A percentile compares a stretch with the other conserved stretches of the same genome.
Conservation (phyloP, 2,113 vertebrate species). For the Carassius auratus region DNA sequence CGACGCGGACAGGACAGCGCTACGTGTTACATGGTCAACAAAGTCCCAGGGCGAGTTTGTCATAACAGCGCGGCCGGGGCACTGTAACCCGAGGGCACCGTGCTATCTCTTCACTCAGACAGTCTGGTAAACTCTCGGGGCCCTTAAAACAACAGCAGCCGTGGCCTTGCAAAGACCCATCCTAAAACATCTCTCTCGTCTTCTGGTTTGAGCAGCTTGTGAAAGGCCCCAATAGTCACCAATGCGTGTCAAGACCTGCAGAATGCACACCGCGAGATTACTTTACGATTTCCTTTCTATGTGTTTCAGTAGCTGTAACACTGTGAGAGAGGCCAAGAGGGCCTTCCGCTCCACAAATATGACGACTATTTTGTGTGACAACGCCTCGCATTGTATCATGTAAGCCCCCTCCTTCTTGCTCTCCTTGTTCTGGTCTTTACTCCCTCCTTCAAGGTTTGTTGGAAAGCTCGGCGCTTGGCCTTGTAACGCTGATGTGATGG, state of each 20-base stretch:
- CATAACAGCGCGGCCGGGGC: constrained; percentile 75
- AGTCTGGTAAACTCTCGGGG: constrained; percentile 57
- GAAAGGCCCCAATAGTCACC: constrained; percentile 14
- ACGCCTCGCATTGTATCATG: constrained; percentile 52
- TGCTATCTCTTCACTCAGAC: constrained; percentile 65
- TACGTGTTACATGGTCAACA: constrained; percentile 76
- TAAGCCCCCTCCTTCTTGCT: constrained; percentile 21
- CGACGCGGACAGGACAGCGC: constrained; percentile 80
- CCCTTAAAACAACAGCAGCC: constrained; percentile 62
- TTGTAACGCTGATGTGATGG: constrained; percentile 63
- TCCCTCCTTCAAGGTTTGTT: constrained; percentile 58
- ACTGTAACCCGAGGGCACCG: constrained; percentile 71
- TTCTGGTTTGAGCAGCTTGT: constrained; percentile 39
- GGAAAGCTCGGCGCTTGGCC: constrained; percentile 58
- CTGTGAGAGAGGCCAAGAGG: constrained; percentile 13
- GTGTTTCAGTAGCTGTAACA: constrained; percentile 24
- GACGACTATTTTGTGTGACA: constrained; percentile 52
- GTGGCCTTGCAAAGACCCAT: constrained; percentile 58
- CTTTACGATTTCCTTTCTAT: constrained; percentile 6
- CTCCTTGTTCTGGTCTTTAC: constrained; percentile 31
- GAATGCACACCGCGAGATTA: constrained; percentile 3
- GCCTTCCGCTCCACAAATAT: constrained; percentile 40
- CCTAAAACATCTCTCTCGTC: constrained; percentile 48
- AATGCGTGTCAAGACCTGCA: constrained; percentile 17
- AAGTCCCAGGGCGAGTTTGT: constrained; percentile 72